Evolutionary conservation across 2,797 vertebrate species (phyloP).

Genomic region (Syncerus caffer): DNA sequence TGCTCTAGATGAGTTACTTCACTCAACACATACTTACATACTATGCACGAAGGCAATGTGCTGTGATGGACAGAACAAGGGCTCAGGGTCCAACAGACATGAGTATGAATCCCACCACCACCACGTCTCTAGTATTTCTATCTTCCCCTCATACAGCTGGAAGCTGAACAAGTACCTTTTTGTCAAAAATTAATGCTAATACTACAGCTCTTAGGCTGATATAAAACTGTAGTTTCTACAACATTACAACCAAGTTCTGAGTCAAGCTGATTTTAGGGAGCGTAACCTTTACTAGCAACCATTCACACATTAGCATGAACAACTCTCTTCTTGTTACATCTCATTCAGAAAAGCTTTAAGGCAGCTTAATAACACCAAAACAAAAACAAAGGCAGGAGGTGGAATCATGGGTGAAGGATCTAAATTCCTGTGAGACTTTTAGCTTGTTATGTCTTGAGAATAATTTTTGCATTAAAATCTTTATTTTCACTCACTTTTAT

Average conservation of each 20-base stretch:
- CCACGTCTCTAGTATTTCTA: neutral
- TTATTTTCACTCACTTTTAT: constrained; percentile 8
- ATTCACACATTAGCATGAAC: neutral
- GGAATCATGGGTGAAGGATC: neutral
- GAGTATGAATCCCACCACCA: neutral
- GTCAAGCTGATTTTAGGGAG: constrained; percentile 35
- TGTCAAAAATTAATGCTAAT: neutral
- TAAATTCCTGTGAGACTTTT: constrained; percentile 5
- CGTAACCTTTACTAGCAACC: neutral
- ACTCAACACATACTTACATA: neutral
- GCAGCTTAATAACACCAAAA: neutral
- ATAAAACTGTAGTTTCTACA: neutral
- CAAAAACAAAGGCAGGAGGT: neutral
- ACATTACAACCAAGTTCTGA: neutral
- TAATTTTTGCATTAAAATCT: constrained; percentile 16
- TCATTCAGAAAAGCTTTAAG: constrained; percentile 30
- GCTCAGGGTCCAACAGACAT: neutral
- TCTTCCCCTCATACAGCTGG: neutral
- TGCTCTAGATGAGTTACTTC: neutral
- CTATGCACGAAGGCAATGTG: neutral
- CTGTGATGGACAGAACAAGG: neutral
- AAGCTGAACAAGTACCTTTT: neutral
- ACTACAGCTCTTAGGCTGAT: neutral
- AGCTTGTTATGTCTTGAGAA: neutral
- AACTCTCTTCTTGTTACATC: neutral